Percentiles rank a stretch among this genome's conserved stretches.
Conservation (phyloP, 2,888 invertebrate genomes). For the Temnothorax ravouxi region DNA sequence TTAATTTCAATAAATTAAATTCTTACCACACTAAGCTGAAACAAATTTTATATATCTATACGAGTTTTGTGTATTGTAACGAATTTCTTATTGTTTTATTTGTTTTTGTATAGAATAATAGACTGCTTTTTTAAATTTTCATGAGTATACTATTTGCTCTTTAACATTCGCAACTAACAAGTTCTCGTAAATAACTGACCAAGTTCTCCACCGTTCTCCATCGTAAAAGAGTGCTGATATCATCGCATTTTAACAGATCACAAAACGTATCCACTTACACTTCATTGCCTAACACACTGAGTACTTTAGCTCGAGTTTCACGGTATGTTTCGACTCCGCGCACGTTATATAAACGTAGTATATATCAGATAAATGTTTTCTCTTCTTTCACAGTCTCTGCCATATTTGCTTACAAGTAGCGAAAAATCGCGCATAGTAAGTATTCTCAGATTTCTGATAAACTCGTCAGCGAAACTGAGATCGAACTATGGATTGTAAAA, state of each 20-base stretch:
- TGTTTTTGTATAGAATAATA: neutral
- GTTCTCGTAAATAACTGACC: slow-evolving; percentile 20
- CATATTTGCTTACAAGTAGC: slow-evolving; percentile 73
- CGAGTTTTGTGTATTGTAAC: neutral
- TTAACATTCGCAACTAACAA: slow-evolving; percentile 4
- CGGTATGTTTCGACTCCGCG: slow-evolving; percentile 67
- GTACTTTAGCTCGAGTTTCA: slow-evolving; percentile 77
- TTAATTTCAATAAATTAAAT: slow-evolving; percentile 3
- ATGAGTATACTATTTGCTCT: neutral
- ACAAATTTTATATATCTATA: neutral
- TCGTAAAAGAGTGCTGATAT: slow-evolving; percentile 65
- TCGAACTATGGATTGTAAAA: slow-evolving; percentile 43
- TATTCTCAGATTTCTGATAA: slow-evolving; percentile 72
- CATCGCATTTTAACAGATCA: slow-evolving; percentile 72
- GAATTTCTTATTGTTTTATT: neutral
- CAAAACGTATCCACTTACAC: slow-evolving; percentile 77
- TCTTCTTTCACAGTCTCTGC: slow-evolving; percentile 58
- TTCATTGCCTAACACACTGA: slow-evolving; percentile 74
- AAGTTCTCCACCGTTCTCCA: slow-evolving; percentile 40
- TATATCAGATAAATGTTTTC: slow-evolving; percentile 77
- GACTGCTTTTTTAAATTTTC: neutral
- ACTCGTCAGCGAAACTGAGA: slow-evolving; percentile 65
- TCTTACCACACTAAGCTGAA: neutral
- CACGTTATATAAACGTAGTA: slow-evolving; percentile 72
- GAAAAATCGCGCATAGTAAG: slow-evolving; percentile 67